Evolutionary conservation across 2,797 vertebrate genomes (phyloP).

Genomic region (Rhynchonycteris naso): DNA sequence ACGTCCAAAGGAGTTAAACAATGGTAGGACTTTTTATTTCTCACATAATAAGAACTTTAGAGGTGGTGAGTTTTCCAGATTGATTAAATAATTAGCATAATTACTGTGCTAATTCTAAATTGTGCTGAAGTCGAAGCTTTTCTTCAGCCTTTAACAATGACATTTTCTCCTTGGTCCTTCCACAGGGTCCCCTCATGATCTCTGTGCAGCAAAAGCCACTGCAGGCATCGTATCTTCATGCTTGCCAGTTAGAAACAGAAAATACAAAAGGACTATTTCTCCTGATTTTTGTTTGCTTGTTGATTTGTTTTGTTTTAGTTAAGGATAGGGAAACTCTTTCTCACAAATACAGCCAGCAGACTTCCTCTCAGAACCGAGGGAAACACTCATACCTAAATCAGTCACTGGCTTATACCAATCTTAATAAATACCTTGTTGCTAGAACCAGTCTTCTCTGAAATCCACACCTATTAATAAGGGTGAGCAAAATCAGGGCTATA

Average conservation of each 20-base stretch:
- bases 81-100: not conserved
- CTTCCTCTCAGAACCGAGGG: not conserved
- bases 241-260: not conserved
- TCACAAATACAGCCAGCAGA: not conserved
- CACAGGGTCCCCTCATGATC: fast-evolving
- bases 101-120: not conserved
- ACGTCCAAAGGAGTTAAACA: slow-evolving; percentile 12
- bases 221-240: not conserved
- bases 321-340: not conserved
- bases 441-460: not conserved
- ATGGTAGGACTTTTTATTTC: not conserved
- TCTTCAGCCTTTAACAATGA: not conserved
- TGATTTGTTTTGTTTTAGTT: not conserved
- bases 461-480: not conserved
- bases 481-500: not conserved
- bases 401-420: not conserved
- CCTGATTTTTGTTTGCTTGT: not conserved
- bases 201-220: not conserved
- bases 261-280: not conserved
- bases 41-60: not conserved
- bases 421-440: not conserved
- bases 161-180: not conserved
- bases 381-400: not conserved
- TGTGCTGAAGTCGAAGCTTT: not conserved
- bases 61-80: not conserved